These are phyloP conservation scores for Rhineura floridana DNA, from an alignment of 2,113 vertebrate genomes.

Conservation along the genomic window DNA sequence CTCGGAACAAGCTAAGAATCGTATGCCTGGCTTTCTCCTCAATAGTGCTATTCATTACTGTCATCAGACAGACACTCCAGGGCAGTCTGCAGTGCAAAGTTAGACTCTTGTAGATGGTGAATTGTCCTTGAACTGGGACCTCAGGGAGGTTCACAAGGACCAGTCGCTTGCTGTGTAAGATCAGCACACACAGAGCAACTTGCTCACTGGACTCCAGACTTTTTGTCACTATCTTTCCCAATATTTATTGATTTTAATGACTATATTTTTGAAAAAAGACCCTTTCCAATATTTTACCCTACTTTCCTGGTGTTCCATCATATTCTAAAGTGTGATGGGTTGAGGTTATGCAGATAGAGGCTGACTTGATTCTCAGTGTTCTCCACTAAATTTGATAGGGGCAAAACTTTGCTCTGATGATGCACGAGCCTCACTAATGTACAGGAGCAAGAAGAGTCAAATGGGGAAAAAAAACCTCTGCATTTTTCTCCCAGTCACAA, in stretches of 20 bases:
- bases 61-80: conserved; percentile 9
- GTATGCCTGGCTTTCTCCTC: conserved; percentile 23
- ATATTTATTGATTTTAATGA: not conserved
- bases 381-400: too few relatives aligned
- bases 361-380: not conserved
- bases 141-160: not conserved
- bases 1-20: conserved; percentile 26
- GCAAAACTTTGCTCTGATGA: not conserved
- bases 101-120: not conserved
- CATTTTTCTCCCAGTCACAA: not conserved
- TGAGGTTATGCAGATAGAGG: not conserved
- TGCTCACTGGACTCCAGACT: not conserved
- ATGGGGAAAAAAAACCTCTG: not conserved
- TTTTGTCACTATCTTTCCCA: not conserved
- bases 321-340: not conserved
- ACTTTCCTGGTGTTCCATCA: not conserved
- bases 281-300: not conserved
- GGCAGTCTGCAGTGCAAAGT: not conserved
- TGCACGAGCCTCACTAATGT: not conserved
- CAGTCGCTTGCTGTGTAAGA: not conserved
- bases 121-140: not conserved
- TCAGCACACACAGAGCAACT: not conserved
- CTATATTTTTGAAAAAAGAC: not conserved
- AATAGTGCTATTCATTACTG: conserved; percentile 31
- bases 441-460: not conserved